Percentiles rank a stretch among this genome's conserved stretches.
Conservation (phyloP, 2,888 invertebrate genomes). For the Microplitis deprimator region DNA sequence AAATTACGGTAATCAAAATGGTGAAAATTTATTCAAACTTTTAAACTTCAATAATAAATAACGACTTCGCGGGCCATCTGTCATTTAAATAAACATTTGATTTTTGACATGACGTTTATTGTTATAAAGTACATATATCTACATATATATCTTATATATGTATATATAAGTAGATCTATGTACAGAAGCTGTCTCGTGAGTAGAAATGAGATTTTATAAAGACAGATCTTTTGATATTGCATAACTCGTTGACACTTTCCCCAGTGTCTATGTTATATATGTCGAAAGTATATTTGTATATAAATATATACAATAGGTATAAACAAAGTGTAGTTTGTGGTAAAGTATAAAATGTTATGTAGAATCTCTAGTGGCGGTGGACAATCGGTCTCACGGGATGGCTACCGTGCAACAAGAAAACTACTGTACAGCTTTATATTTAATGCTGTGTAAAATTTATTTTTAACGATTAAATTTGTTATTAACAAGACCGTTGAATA, state of each 20-base stretch:
- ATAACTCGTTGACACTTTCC: constrained; percentile 19
- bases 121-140: background rate
- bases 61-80: background rate
- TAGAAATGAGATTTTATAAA: background rate
- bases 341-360: constrained; percentile 13
- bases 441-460: constrained; percentile 41
- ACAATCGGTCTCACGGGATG: constrained; percentile 1
- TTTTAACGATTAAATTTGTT: constrained; percentile 17
- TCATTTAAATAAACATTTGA: constrained; percentile 5
- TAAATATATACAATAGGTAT: background rate
- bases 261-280: constrained; percentile 6
- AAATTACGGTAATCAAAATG: background rate
- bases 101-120: constrained; percentile 5
- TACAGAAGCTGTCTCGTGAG: background rate
- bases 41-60: constrained; percentile 17
- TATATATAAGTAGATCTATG: background rate
- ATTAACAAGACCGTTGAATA: constrained; percentile 11
- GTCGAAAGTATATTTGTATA: background rate
- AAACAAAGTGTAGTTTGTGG: constrained; percentile 12
- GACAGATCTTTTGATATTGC: constrained; percentile 1
- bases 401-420: background rate
- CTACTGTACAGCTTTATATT: constrained; percentile 42
- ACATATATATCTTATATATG: background rate
- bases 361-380: background rate
- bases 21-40: constrained; percentile 13